Evolutionary conservation across 2,888 invertebrate species (phyloP).

Genomic region (Branchellion lobata): DNA sequence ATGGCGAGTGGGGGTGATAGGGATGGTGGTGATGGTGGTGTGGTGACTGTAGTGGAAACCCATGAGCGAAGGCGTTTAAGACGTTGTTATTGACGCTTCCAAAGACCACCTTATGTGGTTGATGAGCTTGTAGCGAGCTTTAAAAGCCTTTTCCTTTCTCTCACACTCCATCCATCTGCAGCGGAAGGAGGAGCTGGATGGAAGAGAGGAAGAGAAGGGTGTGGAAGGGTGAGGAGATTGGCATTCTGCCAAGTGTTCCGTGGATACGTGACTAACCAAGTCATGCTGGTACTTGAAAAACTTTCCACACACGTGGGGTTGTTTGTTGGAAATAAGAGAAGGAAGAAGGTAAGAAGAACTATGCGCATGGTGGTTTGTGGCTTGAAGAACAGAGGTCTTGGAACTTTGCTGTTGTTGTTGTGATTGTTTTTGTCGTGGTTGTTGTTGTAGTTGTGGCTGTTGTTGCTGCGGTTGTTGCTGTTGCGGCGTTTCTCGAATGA

Average conservation of each 20-base stretch:
- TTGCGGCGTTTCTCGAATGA: neutral
- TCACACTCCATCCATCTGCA: neutral
- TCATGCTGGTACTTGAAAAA: neutral
- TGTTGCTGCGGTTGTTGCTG: neutral
- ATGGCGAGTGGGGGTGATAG: neutral
- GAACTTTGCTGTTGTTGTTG: neutral
- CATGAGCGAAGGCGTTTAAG: no score
- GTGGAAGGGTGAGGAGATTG: neutral
- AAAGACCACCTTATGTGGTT: constrained; percentile 7
- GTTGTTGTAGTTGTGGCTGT: neutral
- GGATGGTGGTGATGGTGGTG: neutral
- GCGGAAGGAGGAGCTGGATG: neutral
- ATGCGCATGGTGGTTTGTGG: neutral
- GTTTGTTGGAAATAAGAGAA: neutral
- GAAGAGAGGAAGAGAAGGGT: neutral
- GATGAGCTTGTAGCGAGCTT: neutral
- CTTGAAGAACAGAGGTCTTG: neutral
- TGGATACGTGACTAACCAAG: neutral
- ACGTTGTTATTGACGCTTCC: no score
- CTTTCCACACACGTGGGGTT: neutral
- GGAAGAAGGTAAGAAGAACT: no score
- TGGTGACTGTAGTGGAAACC: neutral
- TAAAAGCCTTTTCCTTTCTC: neutral
- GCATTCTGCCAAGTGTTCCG: neutral
- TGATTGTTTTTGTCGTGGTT: neutral